Conservation (phyloP, 1,140 invertebrate species). For the Hypothenemus hampei region DNA sequence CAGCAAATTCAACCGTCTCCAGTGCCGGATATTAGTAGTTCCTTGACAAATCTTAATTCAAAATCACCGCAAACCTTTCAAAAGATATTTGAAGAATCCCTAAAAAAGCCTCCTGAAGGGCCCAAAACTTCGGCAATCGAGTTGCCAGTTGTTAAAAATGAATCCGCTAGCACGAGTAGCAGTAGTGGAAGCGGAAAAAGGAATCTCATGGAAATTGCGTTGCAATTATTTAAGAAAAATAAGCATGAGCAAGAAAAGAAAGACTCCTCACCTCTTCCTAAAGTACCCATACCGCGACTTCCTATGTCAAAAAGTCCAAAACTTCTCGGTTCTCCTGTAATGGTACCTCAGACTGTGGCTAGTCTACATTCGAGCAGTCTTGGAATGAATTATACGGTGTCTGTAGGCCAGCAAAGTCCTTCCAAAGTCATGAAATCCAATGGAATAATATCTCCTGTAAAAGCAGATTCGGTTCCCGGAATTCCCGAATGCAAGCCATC, state of each 20-base stretch:
- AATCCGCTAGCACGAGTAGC: background rate
- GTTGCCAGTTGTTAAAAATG: conserved; percentile 6
- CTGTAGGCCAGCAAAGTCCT: conserved; percentile 32
- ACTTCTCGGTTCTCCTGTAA: background rate
- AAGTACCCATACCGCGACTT: conserved; percentile 32
- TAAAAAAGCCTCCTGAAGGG: conserved; percentile 34
- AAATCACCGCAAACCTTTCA: conserved; percentile 39
- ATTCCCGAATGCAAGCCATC: conserved; percentile 11
- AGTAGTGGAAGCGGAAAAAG: conserved; percentile 20
- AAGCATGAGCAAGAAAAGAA: conserved; percentile 30
- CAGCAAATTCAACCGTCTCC: conserved; percentile 19
- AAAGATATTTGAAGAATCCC: conserved; percentile 44
- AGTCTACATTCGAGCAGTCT: conserved; percentile 41
- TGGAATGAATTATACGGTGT: conserved; percentile 44
- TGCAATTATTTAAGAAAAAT: conserved; percentile 38
- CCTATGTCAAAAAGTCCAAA: conserved; percentile 23
- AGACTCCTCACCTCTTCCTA: conserved; percentile 7
- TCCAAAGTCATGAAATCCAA: conserved; percentile 21
- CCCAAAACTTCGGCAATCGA: conserved; percentile 12
- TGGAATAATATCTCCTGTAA: conserved; percentile 20
- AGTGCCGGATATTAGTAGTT: conserved; percentile 26
- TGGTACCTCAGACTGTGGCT: conserved; percentile 31
- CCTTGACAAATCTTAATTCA: conserved; percentile 25
- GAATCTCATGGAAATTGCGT: conserved; percentile 41
- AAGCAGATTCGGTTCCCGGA: conserved; percentile 19